Evolutionary conservation across 2,113 vertebrate genomes (phyloP).

Genomic region (Speoplatyrhinus poulsoni): DNA sequence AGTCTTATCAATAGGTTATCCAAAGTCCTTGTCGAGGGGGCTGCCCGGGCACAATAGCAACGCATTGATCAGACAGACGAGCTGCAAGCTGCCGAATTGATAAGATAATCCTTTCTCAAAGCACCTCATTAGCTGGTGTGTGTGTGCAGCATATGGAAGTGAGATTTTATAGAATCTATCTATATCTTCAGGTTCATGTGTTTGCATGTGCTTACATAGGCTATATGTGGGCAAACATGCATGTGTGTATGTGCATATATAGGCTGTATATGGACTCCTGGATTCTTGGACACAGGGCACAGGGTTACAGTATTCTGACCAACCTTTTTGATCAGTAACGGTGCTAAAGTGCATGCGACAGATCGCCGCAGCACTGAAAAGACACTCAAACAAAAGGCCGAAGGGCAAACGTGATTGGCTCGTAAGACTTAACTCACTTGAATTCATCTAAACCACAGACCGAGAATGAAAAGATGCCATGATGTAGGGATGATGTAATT

Average conservation of each 20-base stretch:
- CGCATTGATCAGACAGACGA: slow-evolving; percentile 73
- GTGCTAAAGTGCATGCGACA: slow-evolving; percentile 51
- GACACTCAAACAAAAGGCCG: slow-evolving; percentile 49
- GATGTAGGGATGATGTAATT: slow-evolving; percentile 50
- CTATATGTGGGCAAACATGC: neutral
- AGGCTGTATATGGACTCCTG: neutral
- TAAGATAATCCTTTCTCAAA: slow-evolving; percentile 77
- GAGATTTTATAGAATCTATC: slow-evolving; percentile 15
- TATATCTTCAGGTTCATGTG: neutral
- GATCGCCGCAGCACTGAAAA: slow-evolving; percentile 34
- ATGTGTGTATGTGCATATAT: neutral
- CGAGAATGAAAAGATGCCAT: slow-evolving; percentile 49
- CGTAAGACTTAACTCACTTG: slow-evolving; percentile 55
- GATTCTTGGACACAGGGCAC: neutral
- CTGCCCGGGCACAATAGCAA: slow-evolving; percentile 62
- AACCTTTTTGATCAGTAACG: slow-evolving; percentile 47
- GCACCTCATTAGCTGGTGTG: slow-evolving; percentile 47
- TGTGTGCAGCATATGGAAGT: slow-evolving; percentile 45
- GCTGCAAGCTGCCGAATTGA: slow-evolving; percentile 71
- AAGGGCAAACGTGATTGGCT: slow-evolving; percentile 62
- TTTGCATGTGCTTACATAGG: too few relatives aligned
- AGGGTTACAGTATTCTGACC: slow-evolving; percentile 24
- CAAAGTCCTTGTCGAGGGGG: slow-evolving; percentile 69
- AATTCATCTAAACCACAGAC: slow-evolving; percentile 55
- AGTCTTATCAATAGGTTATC: slow-evolving; percentile 76